Conservation (phyloP, 2,888 invertebrate genomes). For the Tetranychus piercei region DNA sequence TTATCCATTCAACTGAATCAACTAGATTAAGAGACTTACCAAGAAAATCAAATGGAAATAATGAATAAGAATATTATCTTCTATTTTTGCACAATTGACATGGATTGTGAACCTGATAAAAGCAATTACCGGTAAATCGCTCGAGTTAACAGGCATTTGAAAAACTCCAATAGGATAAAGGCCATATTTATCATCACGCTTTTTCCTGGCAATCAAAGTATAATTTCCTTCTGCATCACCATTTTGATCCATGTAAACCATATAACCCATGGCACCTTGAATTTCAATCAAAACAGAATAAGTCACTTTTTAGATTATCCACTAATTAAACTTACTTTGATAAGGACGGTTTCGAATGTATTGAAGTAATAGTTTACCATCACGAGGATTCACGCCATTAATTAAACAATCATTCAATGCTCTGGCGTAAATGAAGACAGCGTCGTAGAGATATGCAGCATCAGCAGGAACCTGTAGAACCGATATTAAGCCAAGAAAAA, state of each 20-base stretch:
- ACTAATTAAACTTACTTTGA: constrained; percentile 32
- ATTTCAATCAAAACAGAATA: constrained; percentile 6
- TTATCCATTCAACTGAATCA: constrained; percentile 56
- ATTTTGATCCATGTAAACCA: constrained; percentile 74
- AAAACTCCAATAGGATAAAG: constrained; percentile 62
- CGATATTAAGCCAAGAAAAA: neutral
- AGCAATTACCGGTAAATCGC: constrained; percentile 53
- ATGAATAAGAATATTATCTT: neutral
- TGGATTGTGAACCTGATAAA: neutral
- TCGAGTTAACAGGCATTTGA: constrained; percentile 39
- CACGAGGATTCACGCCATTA: constrained; percentile 30
- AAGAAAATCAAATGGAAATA: neutral
- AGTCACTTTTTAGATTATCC: neutral
- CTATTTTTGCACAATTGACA: neutral
- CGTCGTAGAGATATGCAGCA: constrained; percentile 36
- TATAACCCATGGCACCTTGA: constrained; percentile 44
- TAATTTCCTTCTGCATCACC: constrained; percentile 88
- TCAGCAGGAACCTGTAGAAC: constrained; percentile 30
- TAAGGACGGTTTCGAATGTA: constrained; percentile 34
- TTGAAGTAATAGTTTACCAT: constrained; percentile 33
- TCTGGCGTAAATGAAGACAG: constrained; percentile 35
- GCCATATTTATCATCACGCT: constrained; percentile 40
- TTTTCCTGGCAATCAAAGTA: constrained; percentile 49
- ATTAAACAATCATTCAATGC: constrained; percentile 33
- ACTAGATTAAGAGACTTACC: constrained; percentile 52